Percentiles rank a stretch among this genome's conserved stretches.
phyloP scores from a whole-genome alignment of 2,888 invertebrate species.

The Apantesis nais region DNA sequence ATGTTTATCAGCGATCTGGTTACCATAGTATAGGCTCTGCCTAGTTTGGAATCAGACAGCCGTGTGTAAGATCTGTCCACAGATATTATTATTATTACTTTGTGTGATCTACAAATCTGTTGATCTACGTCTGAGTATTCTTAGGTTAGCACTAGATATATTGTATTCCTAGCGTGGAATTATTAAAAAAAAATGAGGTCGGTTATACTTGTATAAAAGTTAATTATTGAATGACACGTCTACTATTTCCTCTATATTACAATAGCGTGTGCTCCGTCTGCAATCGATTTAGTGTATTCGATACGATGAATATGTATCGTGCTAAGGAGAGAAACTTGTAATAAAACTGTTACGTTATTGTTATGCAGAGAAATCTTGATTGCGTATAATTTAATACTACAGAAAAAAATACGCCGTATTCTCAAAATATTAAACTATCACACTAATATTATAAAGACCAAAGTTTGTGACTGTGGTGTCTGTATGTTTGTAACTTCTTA shows the following conservation, averaged over 20 bases:
- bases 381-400: not conserved
- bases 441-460: not conserved
- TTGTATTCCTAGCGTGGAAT: no score
- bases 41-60: no score
- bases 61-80: no score
- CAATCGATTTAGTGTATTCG: conserved; percentile 14
- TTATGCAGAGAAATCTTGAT: conserved; percentile 3
- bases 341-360: not conserved
- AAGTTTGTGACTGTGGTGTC: not conserved
- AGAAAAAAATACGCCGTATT: not conserved
- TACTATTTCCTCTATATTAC: conserved; percentile 26
- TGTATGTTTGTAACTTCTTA: not conserved
- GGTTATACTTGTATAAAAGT: not conserved
- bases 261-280: conserved; percentile 26
- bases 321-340: conserved; percentile 13
- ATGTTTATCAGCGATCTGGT: no score
- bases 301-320: conserved; percentile 6
- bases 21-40: no score
- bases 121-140: no score
- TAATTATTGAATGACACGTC: conserved; percentile 16
- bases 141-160: no score
- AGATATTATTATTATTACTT: no score
- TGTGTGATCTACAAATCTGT: no score
- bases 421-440: not conserved
- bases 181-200: not conserved